Percentiles rank a stretch among this genome's conserved stretches.
These are phyloP conservation scores for Callopanchax toddi DNA, from an alignment of 2,113 vertebrate species.

Conservation along the genomic window DNA sequence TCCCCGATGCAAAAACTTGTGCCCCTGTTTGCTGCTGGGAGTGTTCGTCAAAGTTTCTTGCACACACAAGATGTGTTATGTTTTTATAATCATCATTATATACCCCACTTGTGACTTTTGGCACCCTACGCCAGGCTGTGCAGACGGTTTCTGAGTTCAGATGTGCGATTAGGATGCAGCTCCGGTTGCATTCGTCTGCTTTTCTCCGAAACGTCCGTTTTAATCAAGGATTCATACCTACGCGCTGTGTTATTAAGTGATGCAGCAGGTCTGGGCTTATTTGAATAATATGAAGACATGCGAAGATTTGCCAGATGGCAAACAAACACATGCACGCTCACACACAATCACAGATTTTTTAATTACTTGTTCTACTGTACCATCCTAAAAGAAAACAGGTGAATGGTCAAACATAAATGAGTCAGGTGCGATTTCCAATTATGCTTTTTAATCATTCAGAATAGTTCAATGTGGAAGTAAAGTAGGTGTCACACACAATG, in stretches of 20 bases:
- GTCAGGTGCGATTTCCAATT: constrained; percentile 21
- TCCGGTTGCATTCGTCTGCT: constrained; percentile 51
- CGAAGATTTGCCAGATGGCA: constrained; percentile 67
- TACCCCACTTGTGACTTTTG: constrained; percentile 48
- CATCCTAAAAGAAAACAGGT: constrained; percentile 26
- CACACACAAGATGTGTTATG: constrained; percentile 43
- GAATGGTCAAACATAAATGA: constrained; percentile 26
- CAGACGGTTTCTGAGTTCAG: constrained; percentile 12
- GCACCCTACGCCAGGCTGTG: constrained; percentile 16
- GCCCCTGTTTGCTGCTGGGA: constrained; percentile 42
- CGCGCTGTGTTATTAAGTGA: constrained; percentile 63
- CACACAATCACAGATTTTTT: constrained; percentile 23
- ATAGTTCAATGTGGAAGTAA: constrained; percentile 29
- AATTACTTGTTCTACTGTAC: constrained; percentile 55
- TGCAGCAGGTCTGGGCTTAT: constrained; percentile 71
- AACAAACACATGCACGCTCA: constrained; percentile 24
- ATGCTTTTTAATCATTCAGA: not conserved
- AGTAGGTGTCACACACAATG: constrained; percentile 8
- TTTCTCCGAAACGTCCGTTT: constrained; percentile 57
- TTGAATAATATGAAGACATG: constrained; percentile 73
- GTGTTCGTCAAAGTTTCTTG: constrained; percentile 61
- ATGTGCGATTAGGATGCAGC: constrained; percentile 42
- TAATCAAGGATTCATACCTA: constrained; percentile 67
- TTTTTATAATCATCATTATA: constrained; percentile 47
- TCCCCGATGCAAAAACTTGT: constrained; percentile 13